Base-by-base conservation (phyloP, 1,140 invertebrate species). In the Drosophila fuyamai region DNA sequence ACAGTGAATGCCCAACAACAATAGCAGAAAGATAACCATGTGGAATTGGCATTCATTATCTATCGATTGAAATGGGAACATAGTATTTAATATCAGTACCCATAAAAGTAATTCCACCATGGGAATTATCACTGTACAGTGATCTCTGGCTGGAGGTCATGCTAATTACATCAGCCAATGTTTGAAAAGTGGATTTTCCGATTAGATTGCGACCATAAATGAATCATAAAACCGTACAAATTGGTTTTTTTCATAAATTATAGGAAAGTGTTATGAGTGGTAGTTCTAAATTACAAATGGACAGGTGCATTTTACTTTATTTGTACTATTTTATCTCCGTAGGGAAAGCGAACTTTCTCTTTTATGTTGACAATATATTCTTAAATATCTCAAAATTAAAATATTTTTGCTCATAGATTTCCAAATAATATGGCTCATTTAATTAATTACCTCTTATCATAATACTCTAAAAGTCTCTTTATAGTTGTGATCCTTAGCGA, bases 101-200 rank as follows among this genome's bases (percentile, higher is more conserved):
- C 7, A 16, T 67, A 32, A 55, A 23, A 13, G 8, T 9, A 29
- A 27, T 29, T 40, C n/a, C 32, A 35, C 1, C 14, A 41, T 4
- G n/a, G 6, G 16, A 40, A 13, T 67, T 70, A 55, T 44, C 47
- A 32, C 50, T 27, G 35, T 57, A 70, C 63, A 56, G 43, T 68
- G 67, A 9, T 13, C 10, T 16, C 63, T 23, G 18, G 35, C 29
- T 48, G 40, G 13, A 12, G 14, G n/a, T 47, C 60, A 70, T 71
- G 65, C 51, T 70, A 71, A 71, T 71, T 71, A 36, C 67, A 71
- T 70, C 65, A 71, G 65, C 67, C 67, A 57, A 70, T 43, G 44
- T 50, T 71, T 56, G 43, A 12, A 5, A 1, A 4, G 3, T 3
- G 13, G 18, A 13, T 57, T 70, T 70, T 41, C 14, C 65, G 67